Evolutionary conservation across 1,140 invertebrate genomes (phyloP).

Genomic region (Chrysomallon squamiferum): DNA sequence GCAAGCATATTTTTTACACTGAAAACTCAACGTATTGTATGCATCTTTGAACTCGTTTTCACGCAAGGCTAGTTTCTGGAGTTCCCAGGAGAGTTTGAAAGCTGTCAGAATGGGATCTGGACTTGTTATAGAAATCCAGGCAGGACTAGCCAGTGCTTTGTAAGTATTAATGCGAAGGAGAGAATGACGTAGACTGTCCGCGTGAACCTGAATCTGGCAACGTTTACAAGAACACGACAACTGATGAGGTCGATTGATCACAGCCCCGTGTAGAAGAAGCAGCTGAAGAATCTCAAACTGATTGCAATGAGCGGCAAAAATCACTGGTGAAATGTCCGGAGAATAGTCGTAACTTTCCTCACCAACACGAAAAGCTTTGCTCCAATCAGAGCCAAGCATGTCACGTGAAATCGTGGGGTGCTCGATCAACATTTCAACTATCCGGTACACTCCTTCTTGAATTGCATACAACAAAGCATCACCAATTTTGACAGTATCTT

Average conservation of each 20-base stretch:
- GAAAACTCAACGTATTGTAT: slow-evolving; percentile 67
- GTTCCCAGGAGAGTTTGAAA: slow-evolving; percentile 70
- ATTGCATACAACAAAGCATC: slow-evolving; percentile 63
- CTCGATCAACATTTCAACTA: slow-evolving; percentile 70
- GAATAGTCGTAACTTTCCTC: slow-evolving; percentile 58
- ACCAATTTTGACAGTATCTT: slow-evolving; percentile 60
- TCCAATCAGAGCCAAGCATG: slow-evolving; percentile 55
- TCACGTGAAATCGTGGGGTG: slow-evolving; percentile 63
- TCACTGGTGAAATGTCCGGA: slow-evolving; percentile 59
- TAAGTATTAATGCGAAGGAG: slow-evolving; percentile 62
- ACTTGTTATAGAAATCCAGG: slow-evolving; percentile 72
- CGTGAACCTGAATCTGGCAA: slow-evolving; percentile 65
- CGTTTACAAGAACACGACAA: slow-evolving; percentile 69
- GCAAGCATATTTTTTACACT: slow-evolving; percentile 65
- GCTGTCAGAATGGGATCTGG: slow-evolving; percentile 74
- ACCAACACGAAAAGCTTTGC: slow-evolving; percentile 32
- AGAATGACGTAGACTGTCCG: slow-evolving; percentile 57
- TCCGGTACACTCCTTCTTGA: slow-evolving; percentile 66
- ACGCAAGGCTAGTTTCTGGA: slow-evolving; percentile 60
- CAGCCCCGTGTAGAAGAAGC: slow-evolving; percentile 57
- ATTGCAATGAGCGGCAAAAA: slow-evolving; percentile 61
- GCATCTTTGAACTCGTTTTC: slow-evolving; percentile 69
- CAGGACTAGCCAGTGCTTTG: slow-evolving; percentile 61
- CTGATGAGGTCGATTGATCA: slow-evolving; percentile 67
- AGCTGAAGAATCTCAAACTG: slow-evolving; percentile 63